Percentiles rank a stretch among this genome's conserved stretches.
phyloP scores from a whole-genome alignment of 1,140 invertebrate species.

The Colletes latitarsis region DNA sequence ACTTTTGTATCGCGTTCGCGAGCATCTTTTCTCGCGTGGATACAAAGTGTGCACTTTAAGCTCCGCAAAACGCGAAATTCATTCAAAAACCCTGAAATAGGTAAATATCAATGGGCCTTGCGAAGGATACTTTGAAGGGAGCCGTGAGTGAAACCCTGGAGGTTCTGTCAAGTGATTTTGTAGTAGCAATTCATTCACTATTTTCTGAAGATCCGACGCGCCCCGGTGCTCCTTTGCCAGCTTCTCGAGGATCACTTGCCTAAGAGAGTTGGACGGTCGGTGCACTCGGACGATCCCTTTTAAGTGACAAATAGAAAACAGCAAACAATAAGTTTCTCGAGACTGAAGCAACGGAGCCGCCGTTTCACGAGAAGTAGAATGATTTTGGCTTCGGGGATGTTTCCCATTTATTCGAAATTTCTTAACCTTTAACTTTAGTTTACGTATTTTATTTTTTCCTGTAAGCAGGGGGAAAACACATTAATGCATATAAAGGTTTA shows the following conservation, averaged over 20 bases:
- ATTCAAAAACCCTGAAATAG: conserved; percentile 67
- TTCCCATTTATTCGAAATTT: neutral
- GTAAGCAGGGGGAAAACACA: neutral
- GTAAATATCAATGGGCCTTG: conserved; percentile 62
- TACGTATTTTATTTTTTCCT: neutral
- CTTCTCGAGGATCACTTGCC: conserved; percentile 72
- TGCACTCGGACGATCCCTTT: neutral
- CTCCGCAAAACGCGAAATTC: conserved; percentile 51
- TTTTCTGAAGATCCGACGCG: conserved; percentile 72
- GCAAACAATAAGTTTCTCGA: conserved; percentile 11
- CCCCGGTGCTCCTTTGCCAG: conserved; percentile 62
- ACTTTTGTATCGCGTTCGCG: neutral
- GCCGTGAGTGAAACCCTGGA: conserved; percentile 43
- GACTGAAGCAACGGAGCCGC: neutral
- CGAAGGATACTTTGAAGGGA: conserved; percentile 47
- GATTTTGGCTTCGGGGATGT: neutral
- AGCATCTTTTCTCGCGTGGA: conserved; percentile 48
- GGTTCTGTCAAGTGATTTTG: conserved; percentile 67
- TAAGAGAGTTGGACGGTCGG: conserved; percentile 47
- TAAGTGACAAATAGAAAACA: conserved; percentile 30
- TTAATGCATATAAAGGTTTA: too few relatives aligned
- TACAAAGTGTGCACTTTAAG: conserved; percentile 59
- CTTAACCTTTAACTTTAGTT: neutral
- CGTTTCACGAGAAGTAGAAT: neutral
- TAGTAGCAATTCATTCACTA: conserved; percentile 75